Evolutionary conservation across 2,797 vertebrate species (phyloP), one percentile per base, ranked within the genome.

Genomic region (Petrocephalus sullivani): DNA sequence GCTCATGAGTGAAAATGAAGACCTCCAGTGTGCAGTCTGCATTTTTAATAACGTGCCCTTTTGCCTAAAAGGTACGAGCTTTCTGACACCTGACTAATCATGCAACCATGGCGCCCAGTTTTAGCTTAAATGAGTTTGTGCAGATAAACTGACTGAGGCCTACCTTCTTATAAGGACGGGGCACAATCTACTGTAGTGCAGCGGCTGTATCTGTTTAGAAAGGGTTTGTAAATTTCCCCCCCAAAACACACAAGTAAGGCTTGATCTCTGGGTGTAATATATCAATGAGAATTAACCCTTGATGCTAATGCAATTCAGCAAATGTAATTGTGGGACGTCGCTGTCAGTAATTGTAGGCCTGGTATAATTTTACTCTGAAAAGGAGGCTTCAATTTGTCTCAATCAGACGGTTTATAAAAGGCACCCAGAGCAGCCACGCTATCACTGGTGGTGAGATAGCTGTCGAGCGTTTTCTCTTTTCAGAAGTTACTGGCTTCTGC

Each of bases 61-160:
- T 87, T 87, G 88, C 54, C 54, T 87, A 71, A 82, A 83, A 60
- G 67, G 71, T 81, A 88, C 89, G 57, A 88, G 82, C 89, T 56
- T 71, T 90, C 49, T 88, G 92, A 91, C 89, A 88, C 71, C 4
- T 85, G 57, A 87, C 88, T 87, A 89, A 90, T 88, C 88, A 90
- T 84, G 83, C 83, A 75, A 56, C 87, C 90, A 88, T 87, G 84
- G 58, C 57, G 85, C 60, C 41, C 41, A 67, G 83, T 85, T 60
- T 91, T 89, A 90, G 89, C 85, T 56, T 49, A 86, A 53, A 87
- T 78, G 41, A 78, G 41, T 82, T 82, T 89, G 37, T 14, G 56
- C 61, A 71, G 67, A 81, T 61, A 19, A 86, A 81, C 71, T 51
- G 37, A 33, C 10, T 6, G 60, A 85, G 23, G 46, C 81, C 41